These are phyloP conservation scores for Onchidella celtica DNA, from an alignment of 2,888 invertebrate genomes.

Conservation along the genomic window DNA sequence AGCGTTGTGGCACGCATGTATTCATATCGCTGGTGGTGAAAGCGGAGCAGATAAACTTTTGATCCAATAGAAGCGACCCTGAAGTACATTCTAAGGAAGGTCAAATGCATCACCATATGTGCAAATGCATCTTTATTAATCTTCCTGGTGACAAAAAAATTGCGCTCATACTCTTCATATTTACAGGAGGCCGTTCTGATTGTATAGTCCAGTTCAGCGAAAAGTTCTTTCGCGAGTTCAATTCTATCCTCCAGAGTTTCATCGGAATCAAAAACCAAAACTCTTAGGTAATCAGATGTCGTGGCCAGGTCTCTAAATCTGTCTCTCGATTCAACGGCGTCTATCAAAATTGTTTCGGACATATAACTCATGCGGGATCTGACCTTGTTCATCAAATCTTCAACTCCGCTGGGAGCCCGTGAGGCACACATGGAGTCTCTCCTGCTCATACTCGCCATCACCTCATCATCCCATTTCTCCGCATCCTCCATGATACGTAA, in stretches of 20 bases:
- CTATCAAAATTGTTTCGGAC: neutral
- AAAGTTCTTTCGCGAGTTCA: neutral
- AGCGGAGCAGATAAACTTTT: conserved; percentile 8
- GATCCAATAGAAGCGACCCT: conserved; percentile 11
- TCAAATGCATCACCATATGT: conserved; percentile 32
- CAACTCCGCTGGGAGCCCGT: neutral
- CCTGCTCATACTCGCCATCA: neutral
- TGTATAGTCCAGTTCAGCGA: neutral
- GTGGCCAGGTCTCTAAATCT: too few species aligned
- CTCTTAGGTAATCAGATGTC: too few species aligned
- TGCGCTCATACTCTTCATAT: conserved; percentile 14
- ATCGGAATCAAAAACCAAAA: conserved; percentile 4
- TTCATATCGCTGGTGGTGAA: conserved; percentile 28
- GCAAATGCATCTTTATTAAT: conserved; percentile 40
- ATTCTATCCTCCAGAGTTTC: neutral
- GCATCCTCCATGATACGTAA: conserved; percentile 40
- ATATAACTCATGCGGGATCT: neutral
- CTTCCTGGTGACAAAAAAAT: neutral
- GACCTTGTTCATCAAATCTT: neutral
- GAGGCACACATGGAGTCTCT: neutral
- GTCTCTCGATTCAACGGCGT: too few species aligned
- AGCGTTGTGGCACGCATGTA: neutral
- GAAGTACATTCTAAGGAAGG: conserved; percentile 33
- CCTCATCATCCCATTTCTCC: conserved; percentile 41
- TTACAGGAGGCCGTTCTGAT: conserved; percentile 11